Percentiles rank a stretch among this genome's conserved stretches.
Conservation (phyloP, 2,797 vertebrate species). For the Sciaenops ocellatus region DNA sequence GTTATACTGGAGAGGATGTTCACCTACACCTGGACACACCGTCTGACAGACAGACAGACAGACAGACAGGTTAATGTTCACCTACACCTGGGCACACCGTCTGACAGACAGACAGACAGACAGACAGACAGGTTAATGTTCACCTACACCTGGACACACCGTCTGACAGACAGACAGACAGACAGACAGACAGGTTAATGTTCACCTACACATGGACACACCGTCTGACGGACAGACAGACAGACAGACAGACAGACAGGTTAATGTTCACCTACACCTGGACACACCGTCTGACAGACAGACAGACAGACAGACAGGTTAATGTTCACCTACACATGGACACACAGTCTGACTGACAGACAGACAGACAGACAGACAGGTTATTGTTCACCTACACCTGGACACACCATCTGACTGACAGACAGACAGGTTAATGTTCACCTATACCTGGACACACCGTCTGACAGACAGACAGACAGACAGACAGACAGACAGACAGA, state of each 20-base stretch:
- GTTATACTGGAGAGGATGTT: slow-evolving; percentile 85
- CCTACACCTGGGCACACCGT: too few relatives aligned
- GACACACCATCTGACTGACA: too few relatives aligned
- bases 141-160: too few relatives aligned
- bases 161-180: neutral
- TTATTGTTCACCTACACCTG: too few relatives aligned
- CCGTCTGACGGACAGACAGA: too few relatives aligned
- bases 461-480: too few relatives aligned
- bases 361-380: neutral
- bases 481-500: too few relatives aligned
- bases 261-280: too few relatives aligned
- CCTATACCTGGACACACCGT: too few relatives aligned
- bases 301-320: neutral
- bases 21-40: slow-evolving; percentile 68
- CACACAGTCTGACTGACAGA: neutral
- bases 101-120: neutral
- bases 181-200: neutral
- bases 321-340: too few relatives aligned
- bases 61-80: neutral
- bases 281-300: neutral
- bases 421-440: too few relatives aligned
- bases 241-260: neutral
- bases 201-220: too few relatives aligned
- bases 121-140: neutral
- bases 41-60: slow-evolving; percentile 25